Percentiles rank a stretch among this genome's conserved stretches.
Evolutionary conservation across 1,140 invertebrate genomes (phyloP).

Genomic region (Neodiprion fabricii): DNA sequence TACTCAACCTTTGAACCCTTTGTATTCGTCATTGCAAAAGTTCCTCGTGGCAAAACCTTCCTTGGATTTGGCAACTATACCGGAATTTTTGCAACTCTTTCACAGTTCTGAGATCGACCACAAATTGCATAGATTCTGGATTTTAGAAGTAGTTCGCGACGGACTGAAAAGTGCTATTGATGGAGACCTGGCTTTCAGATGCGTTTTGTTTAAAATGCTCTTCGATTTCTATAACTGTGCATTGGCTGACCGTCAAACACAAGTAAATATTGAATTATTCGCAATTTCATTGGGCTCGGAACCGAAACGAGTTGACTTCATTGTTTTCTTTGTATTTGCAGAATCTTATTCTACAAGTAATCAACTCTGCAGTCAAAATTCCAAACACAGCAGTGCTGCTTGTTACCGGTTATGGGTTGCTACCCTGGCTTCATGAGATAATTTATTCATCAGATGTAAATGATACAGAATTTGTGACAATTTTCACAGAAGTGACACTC

Average conservation of each 20-base stretch:
- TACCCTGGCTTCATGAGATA: constrained; percentile 65
- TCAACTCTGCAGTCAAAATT: constrained; percentile 66
- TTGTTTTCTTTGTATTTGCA: constrained; percentile 39
- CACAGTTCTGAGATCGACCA: constrained; percentile 72
- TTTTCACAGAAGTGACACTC: constrained; percentile 36
- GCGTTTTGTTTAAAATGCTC: constrained; percentile 67
- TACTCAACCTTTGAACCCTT: constrained; percentile 69
- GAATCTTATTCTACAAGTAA: constrained; percentile 66
- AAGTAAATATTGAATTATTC: constrained; percentile 48
- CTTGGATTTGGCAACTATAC: constrained; percentile 74
- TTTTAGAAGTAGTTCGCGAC: constrained; percentile 71
- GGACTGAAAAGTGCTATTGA: constrained; percentile 68
- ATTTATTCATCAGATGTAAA: constrained; percentile 20
- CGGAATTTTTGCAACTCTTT: constrained; percentile 77
- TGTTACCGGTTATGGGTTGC: constrained; percentile 66
- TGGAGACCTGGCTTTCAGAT: constrained; percentile 65
- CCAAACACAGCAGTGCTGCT: constrained; percentile 67
- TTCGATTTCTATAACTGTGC: constrained; percentile 61
- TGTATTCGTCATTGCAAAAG: constrained; percentile 72
- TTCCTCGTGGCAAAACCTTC: constrained; percentile 75
- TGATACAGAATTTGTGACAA: constrained; percentile 28
- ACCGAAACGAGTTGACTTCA: not conserved
- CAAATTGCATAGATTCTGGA: constrained; percentile 69
- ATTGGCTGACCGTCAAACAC: constrained; percentile 57
- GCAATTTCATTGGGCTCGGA: not conserved